These are phyloP conservation scores for Pseudoatta argentina DNA, from an alignment of 1,140 invertebrate species.

Conservation along the genomic window DNA sequence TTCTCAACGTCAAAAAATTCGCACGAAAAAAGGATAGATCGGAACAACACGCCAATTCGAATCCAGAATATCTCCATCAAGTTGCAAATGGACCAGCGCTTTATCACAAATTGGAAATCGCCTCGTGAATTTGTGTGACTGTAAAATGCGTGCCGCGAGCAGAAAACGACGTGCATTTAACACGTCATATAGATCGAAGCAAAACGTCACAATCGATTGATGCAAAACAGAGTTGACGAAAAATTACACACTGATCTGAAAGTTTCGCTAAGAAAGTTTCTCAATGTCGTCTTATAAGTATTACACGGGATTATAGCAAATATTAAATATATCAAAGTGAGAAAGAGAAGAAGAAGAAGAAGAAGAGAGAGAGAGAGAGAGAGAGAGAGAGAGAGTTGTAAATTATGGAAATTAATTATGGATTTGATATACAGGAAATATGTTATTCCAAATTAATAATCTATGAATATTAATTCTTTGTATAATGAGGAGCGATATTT, in stretches of 20 bases:
- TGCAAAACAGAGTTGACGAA: conserved; percentile 16
- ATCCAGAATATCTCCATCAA: conserved; percentile 74
- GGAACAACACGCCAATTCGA: conserved; percentile 69
- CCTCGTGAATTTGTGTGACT: conserved; percentile 64
- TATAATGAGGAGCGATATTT: neutral
- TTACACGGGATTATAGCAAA: neutral
- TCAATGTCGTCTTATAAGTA: neutral
- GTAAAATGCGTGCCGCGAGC: conserved; percentile 59
- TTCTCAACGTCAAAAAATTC: conserved; percentile 43
- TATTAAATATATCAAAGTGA: neutral
- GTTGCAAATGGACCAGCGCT: conserved; percentile 74
- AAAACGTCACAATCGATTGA: conserved; percentile 41
- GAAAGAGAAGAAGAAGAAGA: neutral
- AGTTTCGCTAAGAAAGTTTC: neutral
- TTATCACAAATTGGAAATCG: conserved; percentile 76
- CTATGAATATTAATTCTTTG: neutral
- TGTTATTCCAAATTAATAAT: neutral
- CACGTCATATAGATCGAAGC: conserved; percentile 22
- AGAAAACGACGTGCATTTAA: conserved; percentile 44
- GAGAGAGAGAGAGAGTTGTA: neutral
- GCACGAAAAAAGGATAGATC: conserved; percentile 47
- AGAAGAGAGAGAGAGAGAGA: neutral
- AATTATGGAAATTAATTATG: neutral
- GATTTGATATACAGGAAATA: neutral
- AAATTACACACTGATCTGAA: conserved; percentile 20